Evolutionary conservation across 2,888 invertebrate species (phyloP).

Genomic region (Lepas anatifera): DNA sequence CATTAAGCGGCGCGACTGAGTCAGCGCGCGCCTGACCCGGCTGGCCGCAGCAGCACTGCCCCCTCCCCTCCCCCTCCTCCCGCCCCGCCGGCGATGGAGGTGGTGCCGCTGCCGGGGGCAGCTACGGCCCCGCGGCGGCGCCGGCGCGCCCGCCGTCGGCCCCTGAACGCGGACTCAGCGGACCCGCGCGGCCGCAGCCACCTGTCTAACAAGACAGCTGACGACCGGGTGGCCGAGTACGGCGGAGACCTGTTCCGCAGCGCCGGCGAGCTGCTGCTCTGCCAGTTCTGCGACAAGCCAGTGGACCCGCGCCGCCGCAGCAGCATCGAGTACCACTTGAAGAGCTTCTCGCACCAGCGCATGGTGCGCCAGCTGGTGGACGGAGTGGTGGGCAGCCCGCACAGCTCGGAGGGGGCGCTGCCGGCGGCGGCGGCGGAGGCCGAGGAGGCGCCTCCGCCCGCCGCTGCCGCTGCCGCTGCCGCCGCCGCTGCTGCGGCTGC

Average conservation of each 20-base stretch:
- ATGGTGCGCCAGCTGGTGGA: not conserved
- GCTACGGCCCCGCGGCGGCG: too few relatives aligned
- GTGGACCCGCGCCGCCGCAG: slow-evolving; percentile 13
- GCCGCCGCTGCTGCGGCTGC: too few relatives aligned
- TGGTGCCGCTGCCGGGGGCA: not conserved
- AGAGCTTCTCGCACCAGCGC: slow-evolving; percentile 10
- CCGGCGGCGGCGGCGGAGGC: not conserved
- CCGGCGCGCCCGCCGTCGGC: not conserved
- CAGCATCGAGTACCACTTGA: slow-evolving; percentile 11
- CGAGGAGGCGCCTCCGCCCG: too few relatives aligned
- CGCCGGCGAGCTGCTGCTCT: slow-evolving; percentile 7
- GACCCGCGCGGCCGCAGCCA: slow-evolving; percentile 11
- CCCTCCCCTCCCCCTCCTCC: not conserved
- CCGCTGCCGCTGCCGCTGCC: too few relatives aligned
- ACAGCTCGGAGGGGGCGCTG: not conserved
- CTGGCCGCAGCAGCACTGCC: not conserved
- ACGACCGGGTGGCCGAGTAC: slow-evolving; percentile 12
- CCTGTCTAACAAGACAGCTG: slow-evolving; percentile 9
- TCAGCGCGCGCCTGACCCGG: not conserved
- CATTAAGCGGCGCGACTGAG: not conserved
- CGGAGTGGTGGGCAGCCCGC: not conserved
- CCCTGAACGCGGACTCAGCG: not conserved
- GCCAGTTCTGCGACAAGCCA: slow-evolving; percentile 9
- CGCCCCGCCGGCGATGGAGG: not conserved
- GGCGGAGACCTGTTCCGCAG: slow-evolving; percentile 5